Conservation (phyloP, 2,797 vertebrate genomes). For the Thaleichthys pacificus region DNA sequence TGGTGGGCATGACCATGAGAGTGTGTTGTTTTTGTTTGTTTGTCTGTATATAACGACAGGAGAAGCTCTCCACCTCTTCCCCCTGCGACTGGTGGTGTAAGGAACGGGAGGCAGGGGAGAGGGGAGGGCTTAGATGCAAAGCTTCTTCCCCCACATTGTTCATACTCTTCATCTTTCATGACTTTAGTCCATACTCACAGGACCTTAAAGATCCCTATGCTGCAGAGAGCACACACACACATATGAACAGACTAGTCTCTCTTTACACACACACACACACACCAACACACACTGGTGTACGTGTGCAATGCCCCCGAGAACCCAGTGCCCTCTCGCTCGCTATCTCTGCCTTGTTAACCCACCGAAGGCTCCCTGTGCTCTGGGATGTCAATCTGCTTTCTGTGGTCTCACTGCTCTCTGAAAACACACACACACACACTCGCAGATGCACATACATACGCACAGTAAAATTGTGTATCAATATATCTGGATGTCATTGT, state of each 20-base stretch:
- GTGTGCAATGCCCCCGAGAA: conserved; percentile 50
- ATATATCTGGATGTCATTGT: conserved; percentile 85
- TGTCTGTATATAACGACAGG: conserved; percentile 63
- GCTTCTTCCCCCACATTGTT: conserved; percentile 65
- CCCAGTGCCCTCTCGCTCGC: conserved; percentile 70
- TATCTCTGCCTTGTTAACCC: conserved; percentile 77
- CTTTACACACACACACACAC: background rate
- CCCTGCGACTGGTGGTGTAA: conserved; percentile 24
- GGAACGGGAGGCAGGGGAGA: conserved; percentile 29
- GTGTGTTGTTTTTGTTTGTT: conserved; percentile 47
- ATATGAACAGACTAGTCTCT: background rate
- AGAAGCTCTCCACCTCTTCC: conserved; percentile 55
- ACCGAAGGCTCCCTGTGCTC: conserved; percentile 65
- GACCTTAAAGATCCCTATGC: conserved; percentile 70
- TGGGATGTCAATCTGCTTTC: conserved; percentile 74
- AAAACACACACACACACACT: conserved; percentile 60
- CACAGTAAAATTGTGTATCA: conserved; percentile 77
- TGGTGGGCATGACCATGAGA: conserved; percentile 39
- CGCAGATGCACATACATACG: conserved; percentile 67
- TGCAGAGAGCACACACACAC: conserved; percentile 63
- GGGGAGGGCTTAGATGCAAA: conserved; percentile 38
- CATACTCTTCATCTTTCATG: conserved; percentile 59
- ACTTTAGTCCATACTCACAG: conserved; percentile 67
- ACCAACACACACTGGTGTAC: background rate
- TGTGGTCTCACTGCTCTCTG: conserved; percentile 76